Evolutionary conservation across 1,140 invertebrate species (phyloP).

Genomic region (Neomicropteryx cornuta): DNA sequence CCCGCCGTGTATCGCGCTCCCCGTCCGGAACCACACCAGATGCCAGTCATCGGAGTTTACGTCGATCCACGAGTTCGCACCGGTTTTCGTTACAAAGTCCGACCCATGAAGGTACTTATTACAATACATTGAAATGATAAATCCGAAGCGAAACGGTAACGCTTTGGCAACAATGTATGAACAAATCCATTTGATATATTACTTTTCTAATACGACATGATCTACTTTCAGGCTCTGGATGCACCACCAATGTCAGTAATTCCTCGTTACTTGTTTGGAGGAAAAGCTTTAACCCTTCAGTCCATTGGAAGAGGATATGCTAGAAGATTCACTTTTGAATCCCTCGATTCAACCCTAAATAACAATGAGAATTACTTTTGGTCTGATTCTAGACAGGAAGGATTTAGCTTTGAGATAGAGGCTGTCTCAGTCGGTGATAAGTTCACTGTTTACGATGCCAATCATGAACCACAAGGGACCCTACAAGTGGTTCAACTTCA

Average conservation of each 20-base stretch:
- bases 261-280: conserved; percentile 45
- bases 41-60: conserved; percentile 62
- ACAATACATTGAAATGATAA: background rate
- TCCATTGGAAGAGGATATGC: conserved; percentile 65
- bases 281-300: conserved; percentile 50
- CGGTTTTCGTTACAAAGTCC: conserved; percentile 66
- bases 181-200: conserved; percentile 15
- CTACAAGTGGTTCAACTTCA: conserved; percentile 48
- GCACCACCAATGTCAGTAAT: conserved; percentile 29
- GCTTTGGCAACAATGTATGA: conserved; percentile 2
- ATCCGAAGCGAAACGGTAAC: background rate
- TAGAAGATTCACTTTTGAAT: conserved; percentile 60
- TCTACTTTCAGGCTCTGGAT: conserved; percentile 37
- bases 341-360: conserved; percentile 48
- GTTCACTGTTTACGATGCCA: conserved; percentile 56
- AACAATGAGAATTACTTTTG: conserved; percentile 64
- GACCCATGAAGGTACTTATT: conserved; percentile 39
- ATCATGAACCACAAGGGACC: conserved; percentile 47
- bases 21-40: conserved; percentile 47
- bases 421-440: conserved; percentile 56
- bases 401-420: conserved; percentile 61
- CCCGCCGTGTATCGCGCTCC: conserved; percentile 51
- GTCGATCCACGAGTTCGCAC: conserved; percentile 57
- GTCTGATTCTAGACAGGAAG: conserved; percentile 60
- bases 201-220: too few species aligned